Evolutionary conservation across 1,140 invertebrate genomes (phyloP).

Genomic region (Potamilus streckersoni): DNA sequence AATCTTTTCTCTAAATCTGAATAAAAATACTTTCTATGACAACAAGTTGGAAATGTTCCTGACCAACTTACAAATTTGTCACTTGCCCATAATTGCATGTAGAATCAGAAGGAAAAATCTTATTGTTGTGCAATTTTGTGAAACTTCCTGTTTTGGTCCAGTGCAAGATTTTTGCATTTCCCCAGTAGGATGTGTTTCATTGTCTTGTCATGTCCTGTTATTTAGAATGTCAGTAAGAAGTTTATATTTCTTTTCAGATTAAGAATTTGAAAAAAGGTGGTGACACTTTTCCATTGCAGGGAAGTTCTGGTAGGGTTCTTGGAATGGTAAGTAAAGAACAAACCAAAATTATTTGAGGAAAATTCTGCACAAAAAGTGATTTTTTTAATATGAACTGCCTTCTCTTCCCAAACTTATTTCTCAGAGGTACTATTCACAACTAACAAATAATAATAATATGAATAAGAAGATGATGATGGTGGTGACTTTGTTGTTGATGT

Average conservation of each 20-base stretch:
- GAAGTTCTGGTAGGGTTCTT: slow-evolving; percentile 34
- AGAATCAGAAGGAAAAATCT: too few relatives aligned
- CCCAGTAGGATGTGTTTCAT: too few relatives aligned
- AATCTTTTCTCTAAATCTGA: too few relatives aligned
- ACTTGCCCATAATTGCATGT: too few relatives aligned
- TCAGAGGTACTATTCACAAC: background rate
- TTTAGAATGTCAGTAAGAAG: too few relatives aligned
- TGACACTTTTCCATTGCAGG: slow-evolving; percentile 46
- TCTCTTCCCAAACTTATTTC: background rate
- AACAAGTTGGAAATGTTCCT: too few relatives aligned
- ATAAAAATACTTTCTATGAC: too few relatives aligned
- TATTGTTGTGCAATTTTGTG: too few relatives aligned
- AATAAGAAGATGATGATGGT: background rate
- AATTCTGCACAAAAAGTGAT: background rate
- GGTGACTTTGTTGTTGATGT: background rate
- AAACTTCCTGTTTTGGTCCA: too few relatives aligned
- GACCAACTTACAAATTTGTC: too few relatives aligned
- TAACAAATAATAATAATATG: background rate
- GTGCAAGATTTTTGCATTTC: too few relatives aligned
- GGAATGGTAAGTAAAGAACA: slow-evolving; percentile 40
- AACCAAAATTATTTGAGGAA: background rate
- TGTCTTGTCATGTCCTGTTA: too few relatives aligned
- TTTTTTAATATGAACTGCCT: background rate
- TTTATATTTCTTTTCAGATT: slow-evolving; percentile 36
- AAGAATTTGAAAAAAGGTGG: slow-evolving; percentile 41